Base-by-base conservation (phyloP, 2,888 invertebrate genomes). In the Lydus trimaculatus region DNA sequence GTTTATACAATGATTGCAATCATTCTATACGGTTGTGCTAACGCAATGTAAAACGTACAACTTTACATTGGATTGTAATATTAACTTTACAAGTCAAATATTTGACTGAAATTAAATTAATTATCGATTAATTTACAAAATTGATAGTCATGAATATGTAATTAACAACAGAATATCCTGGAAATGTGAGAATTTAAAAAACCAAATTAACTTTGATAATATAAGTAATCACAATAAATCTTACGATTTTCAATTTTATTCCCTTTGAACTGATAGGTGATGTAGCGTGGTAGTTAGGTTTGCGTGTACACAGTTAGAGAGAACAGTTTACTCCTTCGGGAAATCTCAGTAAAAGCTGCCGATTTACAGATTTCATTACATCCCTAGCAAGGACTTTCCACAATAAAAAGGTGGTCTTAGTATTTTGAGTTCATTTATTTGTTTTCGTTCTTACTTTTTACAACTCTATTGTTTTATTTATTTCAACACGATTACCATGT, bases 1-100 rank as follows among this genome's bases (percentile, higher is more conserved):
- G 72, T 75, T 75, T 75, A 72, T 68, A 70, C 73, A 72, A 72
- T 70, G 70, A 70, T 73, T 69, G 73, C 73, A 75, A 74, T 75
- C 67, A 69, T 15, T 56, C 52, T 56, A 65, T 52, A 33, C 13
- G 48, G 64, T 60, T 61, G 61, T 70, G 70, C 65, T 70, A 67
- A 63, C 60, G 58, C 64, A 70, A 70, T 66, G 62, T 23, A 63
- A 56, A 56, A 28, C 28, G 28, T 6, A 39, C 39, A 33, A 2
- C 7, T 39, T 39, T n/a, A n/a, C 39, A 39, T 39, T 36, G 43
- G n/a, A n/a, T n/a, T 64, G 66, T 63, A 20, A 17, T 48, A 48
- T 48, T 20, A 17, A 48, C 9, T 48, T 48, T 48, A 11, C 31
- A 63, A 43, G n/a, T 8, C 59, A 63, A 69, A 69, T 69, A 69